These are phyloP conservation scores for Trichonephila clavipes DNA, from an alignment of 1,140 invertebrate genomes.

Conservation along the genomic window DNA sequence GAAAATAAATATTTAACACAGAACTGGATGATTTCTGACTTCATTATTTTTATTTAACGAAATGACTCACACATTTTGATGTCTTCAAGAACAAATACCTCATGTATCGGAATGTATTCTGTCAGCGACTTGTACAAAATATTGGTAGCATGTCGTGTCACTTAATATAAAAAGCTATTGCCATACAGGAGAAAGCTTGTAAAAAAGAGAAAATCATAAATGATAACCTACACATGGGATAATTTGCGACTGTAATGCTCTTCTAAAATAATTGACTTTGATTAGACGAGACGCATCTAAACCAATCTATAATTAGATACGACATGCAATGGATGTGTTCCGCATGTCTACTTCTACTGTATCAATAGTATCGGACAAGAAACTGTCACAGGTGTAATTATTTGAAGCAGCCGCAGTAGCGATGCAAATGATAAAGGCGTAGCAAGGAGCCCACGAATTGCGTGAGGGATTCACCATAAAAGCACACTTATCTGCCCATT, in stretches of 20 bases:
- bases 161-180: background rate
- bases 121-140: background rate
- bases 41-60: background rate
- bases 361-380: slow-evolving; percentile 45
- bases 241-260: slow-evolving; percentile 26
- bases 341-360: background rate
- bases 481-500: slow-evolving; percentile 50
- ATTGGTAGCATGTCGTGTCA: background rate
- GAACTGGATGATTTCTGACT: no score
- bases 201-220: background rate
- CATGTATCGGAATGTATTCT: background rate
- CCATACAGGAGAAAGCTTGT: background rate
- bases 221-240: slow-evolving; percentile 13
- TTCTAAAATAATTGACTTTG: slow-evolving; percentile 55
- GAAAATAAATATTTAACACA: no score
- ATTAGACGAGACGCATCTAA: slow-evolving; percentile 64
- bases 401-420: slow-evolving; percentile 23
- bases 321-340: slow-evolving; percentile 35
- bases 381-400: slow-evolving; percentile 58
- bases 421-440: slow-evolving; percentile 74
- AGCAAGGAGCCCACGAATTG: slow-evolving; percentile 36
- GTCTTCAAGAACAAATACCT: background rate
- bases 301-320: slow-evolving; percentile 49
- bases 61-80: background rate
- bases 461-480: slow-evolving; percentile 61